Percentiles rank a stretch among this genome's conserved stretches.
Evolutionary conservation across 1,140 invertebrate species (phyloP).

Genomic region (Daktulosphaira vitifoliae): DNA sequence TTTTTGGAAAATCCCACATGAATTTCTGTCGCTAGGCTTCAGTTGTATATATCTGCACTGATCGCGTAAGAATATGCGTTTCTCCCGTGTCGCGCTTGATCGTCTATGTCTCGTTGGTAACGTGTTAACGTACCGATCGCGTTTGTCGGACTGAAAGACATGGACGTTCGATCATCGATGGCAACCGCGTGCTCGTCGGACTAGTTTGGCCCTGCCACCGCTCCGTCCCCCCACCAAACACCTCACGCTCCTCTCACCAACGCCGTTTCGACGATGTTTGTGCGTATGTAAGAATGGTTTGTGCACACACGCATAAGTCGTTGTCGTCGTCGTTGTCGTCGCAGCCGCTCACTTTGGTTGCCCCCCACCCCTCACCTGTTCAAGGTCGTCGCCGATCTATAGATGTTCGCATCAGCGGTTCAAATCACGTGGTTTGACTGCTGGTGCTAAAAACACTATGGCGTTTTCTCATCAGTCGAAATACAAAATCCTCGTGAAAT

Average conservation of each 20-base stretch:
- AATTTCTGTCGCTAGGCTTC: not conserved
- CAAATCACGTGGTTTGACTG: not conserved
- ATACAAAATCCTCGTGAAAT: too few species aligned
- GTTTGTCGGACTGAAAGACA: conserved; percentile 16
- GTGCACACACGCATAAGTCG: not conserved
- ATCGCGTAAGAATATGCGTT: too few species aligned
- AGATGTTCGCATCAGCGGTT: not conserved
- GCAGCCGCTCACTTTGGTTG: not conserved
- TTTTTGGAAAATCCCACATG: not conserved
- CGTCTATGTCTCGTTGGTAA: not conserved
- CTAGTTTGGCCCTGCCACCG: not conserved
- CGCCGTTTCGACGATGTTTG: not conserved
- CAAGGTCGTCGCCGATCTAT: not conserved
- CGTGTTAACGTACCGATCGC: not conserved
- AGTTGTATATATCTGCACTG: conserved; percentile 6
- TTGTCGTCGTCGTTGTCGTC: not conserved
- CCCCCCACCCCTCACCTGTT: not conserved
- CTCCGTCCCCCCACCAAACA: not conserved
- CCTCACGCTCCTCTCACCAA: not conserved
- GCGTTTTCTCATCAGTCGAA: too few species aligned
- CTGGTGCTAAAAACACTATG: not conserved
- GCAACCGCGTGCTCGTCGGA: not conserved
- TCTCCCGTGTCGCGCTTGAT: not conserved
- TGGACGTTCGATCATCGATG: not conserved
- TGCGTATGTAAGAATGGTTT: too few species aligned